These are phyloP conservation scores for Bubo bubo DNA, from an alignment of 2,113 vertebrate genomes.

Conservation along the genomic window DNA sequence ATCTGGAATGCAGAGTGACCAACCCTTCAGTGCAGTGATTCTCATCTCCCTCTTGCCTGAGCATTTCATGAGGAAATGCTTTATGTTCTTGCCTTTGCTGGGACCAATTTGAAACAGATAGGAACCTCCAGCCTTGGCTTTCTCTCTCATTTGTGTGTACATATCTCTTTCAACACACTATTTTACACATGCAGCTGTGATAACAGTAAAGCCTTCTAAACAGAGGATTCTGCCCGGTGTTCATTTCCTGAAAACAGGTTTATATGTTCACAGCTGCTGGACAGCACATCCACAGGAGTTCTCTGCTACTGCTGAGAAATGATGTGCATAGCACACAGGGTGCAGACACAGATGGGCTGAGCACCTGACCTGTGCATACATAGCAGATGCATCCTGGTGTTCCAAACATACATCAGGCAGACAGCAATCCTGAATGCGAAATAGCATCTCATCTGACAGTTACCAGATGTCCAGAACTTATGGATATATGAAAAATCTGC, in stretches of 20 bases:
- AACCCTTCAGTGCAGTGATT: rapidly evolving
- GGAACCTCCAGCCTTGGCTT: background rate
- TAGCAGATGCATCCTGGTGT: background rate
- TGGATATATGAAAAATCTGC: background rate
- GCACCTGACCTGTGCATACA: background rate
- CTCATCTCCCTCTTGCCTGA: background rate
- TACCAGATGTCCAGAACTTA: background rate
- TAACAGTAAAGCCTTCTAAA: background rate
- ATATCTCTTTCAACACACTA: rapidly evolving
- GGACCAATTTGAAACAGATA: background rate
- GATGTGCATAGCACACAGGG: rapidly evolving
- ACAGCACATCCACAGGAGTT: background rate
- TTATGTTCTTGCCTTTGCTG: background rate
- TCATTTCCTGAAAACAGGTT: background rate
- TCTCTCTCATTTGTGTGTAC: background rate
- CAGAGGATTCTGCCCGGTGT: background rate
- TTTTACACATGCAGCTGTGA: background rate
- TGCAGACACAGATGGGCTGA: background rate
- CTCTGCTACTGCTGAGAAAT: background rate
- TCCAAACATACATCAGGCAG: background rate
- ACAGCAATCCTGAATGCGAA: background rate
- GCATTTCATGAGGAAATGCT: background rate
- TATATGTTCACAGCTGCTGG: background rate
- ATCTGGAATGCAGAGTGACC: background rate
- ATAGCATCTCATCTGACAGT: background rate